phyloP scores from a whole-genome alignment of 2,797 vertebrate species.

The Uromys caudimaculatus region DNA sequence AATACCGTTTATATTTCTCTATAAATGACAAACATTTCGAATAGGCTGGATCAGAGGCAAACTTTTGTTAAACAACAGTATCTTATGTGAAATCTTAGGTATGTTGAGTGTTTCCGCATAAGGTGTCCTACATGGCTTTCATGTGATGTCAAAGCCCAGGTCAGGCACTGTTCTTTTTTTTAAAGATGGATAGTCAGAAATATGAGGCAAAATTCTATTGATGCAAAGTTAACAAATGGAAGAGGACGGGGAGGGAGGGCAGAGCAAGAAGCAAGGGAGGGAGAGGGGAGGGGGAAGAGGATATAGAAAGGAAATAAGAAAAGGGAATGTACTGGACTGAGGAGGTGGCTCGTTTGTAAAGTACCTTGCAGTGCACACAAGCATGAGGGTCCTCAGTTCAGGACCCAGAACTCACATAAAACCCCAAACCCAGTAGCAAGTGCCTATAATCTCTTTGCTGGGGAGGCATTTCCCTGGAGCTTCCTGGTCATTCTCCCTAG shows the following conservation, averaged over 20 bases:
- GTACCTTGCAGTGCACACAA: neutral
- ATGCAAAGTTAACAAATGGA: neutral
- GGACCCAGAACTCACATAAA: neutral
- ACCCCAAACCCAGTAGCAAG: neutral
- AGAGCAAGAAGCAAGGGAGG: neutral
- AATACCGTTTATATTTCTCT: neutral
- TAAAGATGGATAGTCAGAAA: constrained; percentile 35
- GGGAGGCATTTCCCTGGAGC: neutral
- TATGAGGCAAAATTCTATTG: neutral
- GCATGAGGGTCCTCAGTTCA: neutral
- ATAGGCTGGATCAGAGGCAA: neutral
- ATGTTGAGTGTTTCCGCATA: neutral
- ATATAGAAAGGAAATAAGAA: neutral
- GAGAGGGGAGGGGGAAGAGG: too few species aligned
- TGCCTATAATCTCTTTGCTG: neutral
- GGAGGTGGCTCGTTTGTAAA: neutral
- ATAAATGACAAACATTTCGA: neutral
- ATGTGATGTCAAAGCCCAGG: neutral
- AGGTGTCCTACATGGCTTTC: neutral
- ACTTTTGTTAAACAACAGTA: neutral
- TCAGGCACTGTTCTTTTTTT: neutral
- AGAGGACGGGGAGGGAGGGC: too few species aligned
- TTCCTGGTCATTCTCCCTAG: neutral
- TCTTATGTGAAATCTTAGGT: neutral
- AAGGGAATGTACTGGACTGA: neutral